Base-by-base conservation (phyloP, 2,888 invertebrate genomes). In the Tromatobia lineatoria region DNA sequence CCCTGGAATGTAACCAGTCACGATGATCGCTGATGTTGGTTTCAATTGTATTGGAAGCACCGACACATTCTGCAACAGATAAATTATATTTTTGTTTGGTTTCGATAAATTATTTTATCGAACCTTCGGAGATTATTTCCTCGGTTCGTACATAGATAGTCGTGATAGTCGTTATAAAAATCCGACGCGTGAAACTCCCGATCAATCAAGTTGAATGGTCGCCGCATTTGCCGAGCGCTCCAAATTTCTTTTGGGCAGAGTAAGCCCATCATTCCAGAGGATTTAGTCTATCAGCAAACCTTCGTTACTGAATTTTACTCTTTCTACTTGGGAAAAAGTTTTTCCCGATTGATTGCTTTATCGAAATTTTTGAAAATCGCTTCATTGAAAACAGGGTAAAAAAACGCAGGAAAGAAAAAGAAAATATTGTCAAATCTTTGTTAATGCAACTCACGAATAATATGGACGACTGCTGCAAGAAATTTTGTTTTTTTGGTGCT, bases 1-100 rank as follows among this genome's bases (percentile, higher is more conserved):
- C 25, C 88, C 87, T 29, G 92, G 91, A 84, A 93, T 88, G 86
- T 92, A 93, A 80, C 93, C 93, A 59, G 91, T 93, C 47, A 93
- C 81, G 81, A 93, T 89, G 66, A 93, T 86, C 0, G 93, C 88
- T 2, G 93, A 91, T 45, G 92, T 91, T 54, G 91, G 88, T 82
- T 88, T 89, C 20, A 93, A 83, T 75, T 88, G 87, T 75, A 87
- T 69, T 42, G 88, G 88, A 57, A 88, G 86, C 34, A 87, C 87
- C 10, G 86, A 75, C 42, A 85, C 81, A 86, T 89, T 88, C 93
- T 93, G 88, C 34, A 91, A 92, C 79, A 83, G 59, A 76, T 64
- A 61, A 66, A 23, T 29, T 18, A 18, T 45, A 45, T 66, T 59
- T 57, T 29, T n/a, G 38, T 67, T 80, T 20, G n/a, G 23, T 10